Percentiles rank a stretch among this genome's conserved stretches.
Evolutionary conservation across 2,888 invertebrate genomes (phyloP).

Genomic region (Saturnia pavonia): DNA sequence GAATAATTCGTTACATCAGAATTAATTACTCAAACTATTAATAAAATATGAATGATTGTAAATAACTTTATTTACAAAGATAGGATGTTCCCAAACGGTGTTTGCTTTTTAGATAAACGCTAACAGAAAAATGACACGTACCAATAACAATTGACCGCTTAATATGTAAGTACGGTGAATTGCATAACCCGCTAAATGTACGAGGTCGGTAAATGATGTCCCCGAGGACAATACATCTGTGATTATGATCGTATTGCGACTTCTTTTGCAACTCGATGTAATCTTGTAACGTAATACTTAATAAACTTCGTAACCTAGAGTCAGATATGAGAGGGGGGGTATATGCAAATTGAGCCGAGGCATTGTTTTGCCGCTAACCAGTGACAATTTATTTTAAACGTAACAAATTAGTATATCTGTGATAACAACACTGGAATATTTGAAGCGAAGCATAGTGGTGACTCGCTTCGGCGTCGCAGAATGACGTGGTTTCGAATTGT

Average conservation of each 20-base stretch:
- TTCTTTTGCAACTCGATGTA: slow-evolving; percentile 32
- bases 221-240: slow-evolving; percentile 34
- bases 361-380: slow-evolving; percentile 3
- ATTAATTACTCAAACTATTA: no score
- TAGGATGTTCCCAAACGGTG: slow-evolving; percentile 7
- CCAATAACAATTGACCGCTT: slow-evolving; percentile 24
- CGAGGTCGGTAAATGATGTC: slow-evolving; percentile 40
- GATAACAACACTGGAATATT: neutral
- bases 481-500: neutral
- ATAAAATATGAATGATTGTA: neutral
- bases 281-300: slow-evolving; percentile 25
- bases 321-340: neutral
- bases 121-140: slow-evolving; percentile 38
- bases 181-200: slow-evolving; percentile 42
- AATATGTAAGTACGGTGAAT: slow-evolving; percentile 25
- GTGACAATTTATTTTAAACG: slow-evolving; percentile 9
- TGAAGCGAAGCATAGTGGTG: neutral
- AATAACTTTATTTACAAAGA: neutral
- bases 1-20: neutral
- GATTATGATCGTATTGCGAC: slow-evolving; percentile 30
- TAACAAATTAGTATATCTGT: slow-evolving; percentile 9
- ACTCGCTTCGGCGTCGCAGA: neutral
- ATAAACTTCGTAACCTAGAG: neutral
- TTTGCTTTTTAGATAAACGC: slow-evolving; percentile 27
- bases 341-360: slow-evolving; percentile 6